Evolutionary conservation across 2,797 vertebrate species (phyloP).

Genomic region (Cichlasoma orientale): DNA sequence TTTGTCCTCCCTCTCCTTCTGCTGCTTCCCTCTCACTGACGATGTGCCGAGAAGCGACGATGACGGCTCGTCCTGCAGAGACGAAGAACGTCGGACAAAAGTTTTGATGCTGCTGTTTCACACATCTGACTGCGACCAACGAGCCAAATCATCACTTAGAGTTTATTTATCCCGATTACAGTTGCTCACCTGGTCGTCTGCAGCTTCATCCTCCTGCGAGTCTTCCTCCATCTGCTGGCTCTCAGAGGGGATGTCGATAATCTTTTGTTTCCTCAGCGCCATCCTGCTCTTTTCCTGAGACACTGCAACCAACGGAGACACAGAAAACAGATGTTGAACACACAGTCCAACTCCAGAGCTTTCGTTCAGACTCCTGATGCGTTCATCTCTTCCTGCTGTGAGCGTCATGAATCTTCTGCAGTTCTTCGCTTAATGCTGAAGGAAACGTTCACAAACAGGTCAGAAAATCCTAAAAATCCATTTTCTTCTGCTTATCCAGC

Average conservation of each 20-base stretch:
- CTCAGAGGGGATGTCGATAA: constrained; percentile 20
- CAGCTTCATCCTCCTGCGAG: constrained; percentile 20
- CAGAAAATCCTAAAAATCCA: too few species aligned
- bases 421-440: too few species aligned
- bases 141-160: not conserved
- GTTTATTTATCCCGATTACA: not conserved
- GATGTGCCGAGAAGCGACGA: not conserved
- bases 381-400: too few species aligned
- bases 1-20: constrained; percentile 41
- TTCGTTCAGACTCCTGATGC: too few species aligned
- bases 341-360: not conserved
- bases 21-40: constrained; percentile 24
- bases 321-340: not conserved
- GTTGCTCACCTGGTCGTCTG: constrained; percentile 31
- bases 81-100: not conserved
- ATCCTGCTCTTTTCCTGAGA: constrained; percentile 44
- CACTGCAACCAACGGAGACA: not conserved
- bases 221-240: constrained; percentile 36
- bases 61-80: constrained; percentile 58
- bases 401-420: too few species aligned
- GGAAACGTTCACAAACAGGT: too few species aligned
- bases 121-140: accelerated
- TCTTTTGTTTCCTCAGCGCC: constrained; percentile 68
- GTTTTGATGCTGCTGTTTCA: too few species aligned
- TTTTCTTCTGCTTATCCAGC: not conserved